Evolutionary conservation across 2,888 invertebrate species (phyloP).

Genomic region (Diploptera punctata): DNA sequence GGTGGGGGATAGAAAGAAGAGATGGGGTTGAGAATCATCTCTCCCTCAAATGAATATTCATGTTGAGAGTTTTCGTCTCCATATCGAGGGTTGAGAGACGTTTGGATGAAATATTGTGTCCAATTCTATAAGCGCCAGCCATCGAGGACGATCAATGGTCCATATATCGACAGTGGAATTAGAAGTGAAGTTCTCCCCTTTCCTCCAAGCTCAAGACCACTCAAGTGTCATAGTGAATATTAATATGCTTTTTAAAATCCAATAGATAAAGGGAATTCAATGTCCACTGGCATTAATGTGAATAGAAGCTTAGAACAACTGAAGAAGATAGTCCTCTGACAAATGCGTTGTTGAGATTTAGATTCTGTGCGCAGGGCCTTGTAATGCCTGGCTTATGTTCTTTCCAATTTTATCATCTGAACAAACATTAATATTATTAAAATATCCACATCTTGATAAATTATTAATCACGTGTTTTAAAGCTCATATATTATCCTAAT

Average conservation of each 20-base stretch:
- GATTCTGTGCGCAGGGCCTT: too few species aligned
- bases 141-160: slow-evolving; percentile 6
- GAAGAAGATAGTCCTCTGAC: too few species aligned
- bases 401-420: too few species aligned
- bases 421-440: too few species aligned
- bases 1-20: not conserved
- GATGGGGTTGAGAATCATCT: slow-evolving; percentile 23
- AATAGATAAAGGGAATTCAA: too few species aligned
- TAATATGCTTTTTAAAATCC: not conserved
- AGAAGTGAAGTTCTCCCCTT: not conserved
- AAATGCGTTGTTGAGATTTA: too few species aligned
- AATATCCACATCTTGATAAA: too few species aligned
- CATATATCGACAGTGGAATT: slow-evolving; percentile 21
- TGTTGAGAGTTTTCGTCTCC: slow-evolving; percentile 26
- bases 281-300: too few species aligned
- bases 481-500: too few species aligned
- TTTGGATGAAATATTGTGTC: slow-evolving; percentile 29
- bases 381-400: too few species aligned
- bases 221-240: not conserved
- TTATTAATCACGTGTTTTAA: too few species aligned
- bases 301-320: too few species aligned
- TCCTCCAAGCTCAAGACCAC: not conserved
- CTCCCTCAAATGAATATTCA: slow-evolving; percentile 38
- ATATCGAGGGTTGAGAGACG: slow-evolving; percentile 6
- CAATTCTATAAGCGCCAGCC: slow-evolving; percentile 18